phyloP scores from a whole-genome alignment of 2,797 vertebrate species.

The Loris lydekkerianus region DNA sequence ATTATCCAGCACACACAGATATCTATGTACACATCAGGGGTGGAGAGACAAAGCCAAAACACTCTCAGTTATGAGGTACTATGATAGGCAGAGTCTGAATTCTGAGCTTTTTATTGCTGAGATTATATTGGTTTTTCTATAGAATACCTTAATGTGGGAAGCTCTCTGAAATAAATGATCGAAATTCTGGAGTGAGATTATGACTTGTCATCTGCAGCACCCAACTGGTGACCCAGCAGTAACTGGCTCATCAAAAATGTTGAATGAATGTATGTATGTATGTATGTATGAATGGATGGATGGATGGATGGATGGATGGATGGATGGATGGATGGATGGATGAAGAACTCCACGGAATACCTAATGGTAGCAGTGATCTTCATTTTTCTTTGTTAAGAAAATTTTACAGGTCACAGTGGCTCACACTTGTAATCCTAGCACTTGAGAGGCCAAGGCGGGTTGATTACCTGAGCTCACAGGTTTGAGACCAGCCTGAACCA shows the following conservation, averaged over 20 bases:
- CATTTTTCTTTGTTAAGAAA: not conserved
- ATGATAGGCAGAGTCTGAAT: not conserved
- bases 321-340: not conserved
- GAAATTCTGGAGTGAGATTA: not conserved
- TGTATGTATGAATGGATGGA: not conserved
- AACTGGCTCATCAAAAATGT: not conserved
- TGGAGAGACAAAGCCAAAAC: not conserved
- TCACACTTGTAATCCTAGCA: no score
- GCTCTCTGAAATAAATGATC: not conserved
- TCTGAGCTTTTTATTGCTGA: not conserved
- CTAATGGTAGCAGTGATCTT: not conserved
- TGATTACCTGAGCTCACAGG: no score
- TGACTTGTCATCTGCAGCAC: not conserved
- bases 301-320: no score
- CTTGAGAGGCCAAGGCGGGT: no score
- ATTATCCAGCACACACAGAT: not conserved
- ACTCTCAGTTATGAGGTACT: not conserved
- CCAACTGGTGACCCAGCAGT: not conserved
- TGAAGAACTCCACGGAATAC: not conserved
- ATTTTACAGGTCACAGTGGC: not conserved
- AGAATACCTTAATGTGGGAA: slow-evolving; percentile 11
- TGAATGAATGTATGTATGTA: not conserved
- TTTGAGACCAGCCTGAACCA: no score
- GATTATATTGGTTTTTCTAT: not conserved
- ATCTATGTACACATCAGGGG: not conserved